Evolutionary conservation across 2,797 vertebrate genomes (phyloP).

Genomic region (Hippopotamyrus pictus): DNA sequence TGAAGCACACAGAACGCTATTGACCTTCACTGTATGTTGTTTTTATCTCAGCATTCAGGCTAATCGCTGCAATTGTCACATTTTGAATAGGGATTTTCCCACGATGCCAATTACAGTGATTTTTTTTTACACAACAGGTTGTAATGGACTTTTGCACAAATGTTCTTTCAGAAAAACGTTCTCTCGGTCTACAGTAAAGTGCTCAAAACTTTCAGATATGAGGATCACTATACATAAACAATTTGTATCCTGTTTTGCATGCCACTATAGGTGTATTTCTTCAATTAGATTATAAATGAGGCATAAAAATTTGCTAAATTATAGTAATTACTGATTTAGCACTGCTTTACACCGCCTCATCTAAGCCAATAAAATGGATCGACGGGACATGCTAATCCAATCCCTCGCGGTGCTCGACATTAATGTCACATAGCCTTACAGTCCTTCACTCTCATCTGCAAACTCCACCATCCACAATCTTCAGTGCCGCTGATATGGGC

Average conservation of each 20-base stretch:
- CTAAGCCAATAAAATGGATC: not conserved
- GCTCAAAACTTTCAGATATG: not conserved
- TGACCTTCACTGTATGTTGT: not conserved
- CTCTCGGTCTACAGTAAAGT: not conserved
- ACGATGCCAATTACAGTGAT: not conserved
- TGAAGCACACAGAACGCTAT: not conserved
- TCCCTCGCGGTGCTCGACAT: not conserved
- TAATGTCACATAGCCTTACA: not conserved
- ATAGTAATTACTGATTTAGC: not conserved
- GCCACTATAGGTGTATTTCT: not conserved
- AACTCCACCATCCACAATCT: not conserved
- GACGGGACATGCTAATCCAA: not conserved
- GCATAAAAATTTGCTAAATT: not conserved
- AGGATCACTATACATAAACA: not conserved
- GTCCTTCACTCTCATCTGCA: not conserved
- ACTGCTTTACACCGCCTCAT: not conserved
- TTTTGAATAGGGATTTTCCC: not conserved
- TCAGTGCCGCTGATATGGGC: not conserved
- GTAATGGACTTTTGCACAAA: not conserved
- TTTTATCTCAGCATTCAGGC: not conserved
- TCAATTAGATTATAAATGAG: not conserved
- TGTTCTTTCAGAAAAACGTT: not conserved
- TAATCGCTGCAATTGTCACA: not conserved
- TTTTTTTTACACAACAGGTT: not conserved
- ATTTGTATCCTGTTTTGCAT: not conserved